A percentile compares a stretch with the other conserved stretches of the same genome.
phyloP scores from a whole-genome alignment of 2,888 invertebrate genomes.

The Baronia brevicornis region DNA sequence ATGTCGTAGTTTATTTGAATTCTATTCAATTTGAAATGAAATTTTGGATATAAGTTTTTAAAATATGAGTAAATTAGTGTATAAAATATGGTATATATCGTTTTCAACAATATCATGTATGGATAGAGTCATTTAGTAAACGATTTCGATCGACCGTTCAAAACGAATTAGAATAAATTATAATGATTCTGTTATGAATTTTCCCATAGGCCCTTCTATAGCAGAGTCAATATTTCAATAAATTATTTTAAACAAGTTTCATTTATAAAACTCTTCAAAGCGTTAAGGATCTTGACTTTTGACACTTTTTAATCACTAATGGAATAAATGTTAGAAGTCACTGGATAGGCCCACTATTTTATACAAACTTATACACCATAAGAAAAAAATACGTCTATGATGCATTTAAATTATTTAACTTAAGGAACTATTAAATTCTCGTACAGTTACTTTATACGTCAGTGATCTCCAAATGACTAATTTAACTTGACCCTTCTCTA shows the following conservation, averaged over 20 bases:
- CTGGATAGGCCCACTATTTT: too few species aligned
- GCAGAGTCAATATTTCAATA: too few species aligned
- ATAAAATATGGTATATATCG: slow-evolving; percentile 27
- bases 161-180: slow-evolving; percentile 43
- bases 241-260: slow-evolving; percentile 2
- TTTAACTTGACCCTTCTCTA: slow-evolving; percentile 28
- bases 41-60: slow-evolving; percentile 35
- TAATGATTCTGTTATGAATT: slow-evolving; percentile 11
- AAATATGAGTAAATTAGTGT: slow-evolving; percentile 37
- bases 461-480: slow-evolving; percentile 7
- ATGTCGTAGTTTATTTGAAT: slow-evolving; percentile 30
- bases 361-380: background rate
- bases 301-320: slow-evolving; percentile 7
- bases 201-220: slow-evolving; percentile 12
- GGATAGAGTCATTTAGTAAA: slow-evolving; percentile 50
- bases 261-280: background rate
- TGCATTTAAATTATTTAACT: slow-evolving; percentile 1
- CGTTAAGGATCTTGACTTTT: slow-evolving; percentile 6
- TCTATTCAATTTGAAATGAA: slow-evolving; percentile 42
- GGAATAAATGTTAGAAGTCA: too few species aligned
- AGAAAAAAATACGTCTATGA: slow-evolving; percentile 1
- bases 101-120: slow-evolving; percentile 36
- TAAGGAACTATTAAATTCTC: too few species aligned
- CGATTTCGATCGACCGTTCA: slow-evolving; percentile 24
- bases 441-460: slow-evolving; percentile 17